Evolutionary conservation across 2,113 vertebrate species (phyloP), one percentile per base, ranked within the genome.

Genomic region (Neotoma lepida): DNA sequence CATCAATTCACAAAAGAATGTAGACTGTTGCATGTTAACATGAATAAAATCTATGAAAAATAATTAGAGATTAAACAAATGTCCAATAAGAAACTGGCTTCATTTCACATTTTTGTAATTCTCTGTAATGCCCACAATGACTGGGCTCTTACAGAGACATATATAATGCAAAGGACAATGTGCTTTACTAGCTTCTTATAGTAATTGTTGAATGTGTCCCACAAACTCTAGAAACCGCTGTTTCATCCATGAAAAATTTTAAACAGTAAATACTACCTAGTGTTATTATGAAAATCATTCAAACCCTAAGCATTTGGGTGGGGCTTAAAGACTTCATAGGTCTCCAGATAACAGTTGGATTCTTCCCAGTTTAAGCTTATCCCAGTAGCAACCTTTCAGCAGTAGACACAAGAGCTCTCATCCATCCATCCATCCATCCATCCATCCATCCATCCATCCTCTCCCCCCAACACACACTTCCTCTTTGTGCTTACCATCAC

Each of bases 71-170:
- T 30, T 88, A n/a, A 22, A 46, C 90, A 86, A 92, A 18, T 78
- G 56, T 66, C 88, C 61, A 84, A 49, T 66, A 35, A 39, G 30
- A 90, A 84, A 46, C 71, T 49, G 39, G 2, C 61, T 92, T 94
- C 39, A 13, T 22, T 85, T 89, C 51, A 87, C 18, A 15, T 44
- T 96, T 96, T 76, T 82, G 33, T 39, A 58, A 51, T 51, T 33
- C n/a, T 76, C 26, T 84, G 26, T 90, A 17, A 61, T 63, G 39
- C 3, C 18, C 49, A 33, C 0, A 44, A 63, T 13, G 61, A 30
- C 35, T 51, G 49, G 22, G 9, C 39, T 81, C 33, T 76, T 41
- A 68, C 0, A 4, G 9, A 58, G 41, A 35, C 49, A 63, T 46
- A 51, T 20, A 51, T 26, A 85, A 12, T 54, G 33, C 35, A 77